phyloP scores from a whole-genome alignment of 2,797 vertebrate species.

The Tragopan temminckii region DNA sequence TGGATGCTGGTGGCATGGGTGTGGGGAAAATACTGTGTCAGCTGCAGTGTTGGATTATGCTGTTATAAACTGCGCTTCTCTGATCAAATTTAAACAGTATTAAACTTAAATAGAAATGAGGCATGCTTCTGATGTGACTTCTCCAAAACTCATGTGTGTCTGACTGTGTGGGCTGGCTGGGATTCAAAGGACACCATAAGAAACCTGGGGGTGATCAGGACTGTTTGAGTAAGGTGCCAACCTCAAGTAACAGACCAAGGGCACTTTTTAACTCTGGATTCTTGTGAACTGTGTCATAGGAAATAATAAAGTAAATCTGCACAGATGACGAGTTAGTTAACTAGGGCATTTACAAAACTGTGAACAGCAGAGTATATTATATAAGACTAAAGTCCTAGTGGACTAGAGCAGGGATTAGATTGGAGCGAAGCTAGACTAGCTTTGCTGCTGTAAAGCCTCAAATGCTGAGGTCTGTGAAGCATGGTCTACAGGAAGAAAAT shows the following conservation, averaged over 20 bases:
- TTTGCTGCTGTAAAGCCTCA: neutral
- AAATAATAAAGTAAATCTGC: constrained; percentile 40
- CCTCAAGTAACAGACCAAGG: constrained; percentile 8
- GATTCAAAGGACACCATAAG: constrained; percentile 44
- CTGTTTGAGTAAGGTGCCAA: constrained; percentile 27
- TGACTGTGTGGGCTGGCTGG: constrained; percentile 51
- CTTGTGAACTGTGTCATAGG: constrained; percentile 32
- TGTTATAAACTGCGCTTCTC: constrained; percentile 23
- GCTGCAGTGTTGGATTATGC: constrained; percentile 32
- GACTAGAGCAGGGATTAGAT: neutral
- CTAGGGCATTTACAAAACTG: neutral
- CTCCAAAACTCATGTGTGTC: constrained; percentile 49
- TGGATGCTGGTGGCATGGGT: neutral
- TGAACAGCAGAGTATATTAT: neutral
- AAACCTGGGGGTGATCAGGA: constrained; percentile 20
- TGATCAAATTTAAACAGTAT: constrained; percentile 21
- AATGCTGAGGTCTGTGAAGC: neutral
- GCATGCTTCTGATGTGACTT: constrained; percentile 33
- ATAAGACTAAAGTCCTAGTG: neutral
- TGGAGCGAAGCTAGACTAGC: neutral
- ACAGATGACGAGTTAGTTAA: constrained; percentile 45
- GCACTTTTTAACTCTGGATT: constrained; percentile 17
- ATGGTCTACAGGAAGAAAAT: neutral
- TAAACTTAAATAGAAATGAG: constrained; percentile 42
- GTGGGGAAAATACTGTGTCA: neutral